These are phyloP conservation scores for Panzeria rudis DNA, from an alignment of 2,888 invertebrate species.

Conservation along the genomic window DNA sequence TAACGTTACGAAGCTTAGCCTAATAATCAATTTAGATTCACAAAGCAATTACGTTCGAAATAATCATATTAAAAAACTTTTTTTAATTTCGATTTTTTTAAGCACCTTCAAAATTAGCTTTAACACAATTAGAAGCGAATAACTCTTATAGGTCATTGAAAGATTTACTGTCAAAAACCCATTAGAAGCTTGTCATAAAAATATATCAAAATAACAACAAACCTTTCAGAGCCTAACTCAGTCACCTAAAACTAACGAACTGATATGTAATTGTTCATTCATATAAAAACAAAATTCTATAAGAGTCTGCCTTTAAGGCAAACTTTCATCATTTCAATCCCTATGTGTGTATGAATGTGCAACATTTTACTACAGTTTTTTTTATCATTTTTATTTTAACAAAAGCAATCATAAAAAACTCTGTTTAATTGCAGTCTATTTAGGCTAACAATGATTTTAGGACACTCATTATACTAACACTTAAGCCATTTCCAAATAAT, in stretches of 20 bases:
- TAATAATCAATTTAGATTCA: no score
- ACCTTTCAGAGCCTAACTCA: neutral
- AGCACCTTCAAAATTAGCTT: neutral
- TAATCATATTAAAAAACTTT: no score
- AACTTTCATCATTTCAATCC: neutral
- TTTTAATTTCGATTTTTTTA: no score
- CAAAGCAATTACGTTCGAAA: no score
- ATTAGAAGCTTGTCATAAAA: neutral
- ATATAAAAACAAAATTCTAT: neutral
- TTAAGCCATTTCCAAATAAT: slow-evolving; percentile 64
- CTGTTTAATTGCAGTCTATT: slow-evolving; percentile 55
- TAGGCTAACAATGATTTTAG: slow-evolving; percentile 65
- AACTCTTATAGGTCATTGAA: neutral
- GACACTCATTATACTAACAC: slow-evolving; percentile 64
- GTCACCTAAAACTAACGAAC: neutral
- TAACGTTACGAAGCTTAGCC: no score
- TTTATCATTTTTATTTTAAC: neutral
- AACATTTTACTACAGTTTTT: neutral
- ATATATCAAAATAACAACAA: neutral
- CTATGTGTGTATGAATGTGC: no score
- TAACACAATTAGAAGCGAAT: neutral
- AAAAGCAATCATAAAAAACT: slow-evolving; percentile 1
- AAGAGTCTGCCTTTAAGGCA: slow-evolving; percentile 1
- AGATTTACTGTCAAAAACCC: neutral
- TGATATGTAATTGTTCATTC: neutral